Evolutionary conservation across 1,140 invertebrate species (phyloP), one percentile per base, ranked within the genome.

Genomic region (Medauroidea extradentata): DNA sequence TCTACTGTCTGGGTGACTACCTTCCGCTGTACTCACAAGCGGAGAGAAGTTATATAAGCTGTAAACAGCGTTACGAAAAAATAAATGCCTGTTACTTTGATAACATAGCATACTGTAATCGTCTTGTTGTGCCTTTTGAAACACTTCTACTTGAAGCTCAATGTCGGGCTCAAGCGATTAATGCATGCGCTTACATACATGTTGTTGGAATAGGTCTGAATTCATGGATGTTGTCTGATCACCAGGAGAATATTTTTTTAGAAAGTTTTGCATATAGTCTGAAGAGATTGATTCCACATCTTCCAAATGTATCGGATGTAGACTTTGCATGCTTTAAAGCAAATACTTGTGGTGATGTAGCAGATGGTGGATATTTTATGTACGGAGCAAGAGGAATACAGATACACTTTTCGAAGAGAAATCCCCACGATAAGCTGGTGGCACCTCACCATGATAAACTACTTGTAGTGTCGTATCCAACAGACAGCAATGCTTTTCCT

Each of bases 401-500:
- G 38, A 71, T 77, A 14, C 73, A 74, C 53, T 77, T 77, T 54
- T 71, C 74, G 8, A 25, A 72, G 27, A 63, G 73, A 41, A 69
- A 75, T 50, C 71, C 73, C 1, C 73, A 75, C 52, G 72, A 70
- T 52, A 73, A 65, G 50, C 50, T 77, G 29, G 19, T 23, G 24
- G 63, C 72, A 53, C 50, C 67, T 7, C 59, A 62, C 0, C 71
- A 81, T 49, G 69, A 65, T 27, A 84, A 83, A 66, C 66, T 84
- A 2, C 66, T 85, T 49, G 77, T 87, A 8, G 79, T 85, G 5
- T 84, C 80, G 1, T 87, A 87, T 63, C 81, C 85, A 0, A 85
- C 83, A 80, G 84, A 87, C 68, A 80, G 82, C 9, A 87, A 87
- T 64, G 77, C 84, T 2, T 75, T 84, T 53, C 84, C 85, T 3